Evolutionary conservation across 2,113 vertebrate genomes (phyloP).

Genomic region (Perca fluviatilis): DNA sequence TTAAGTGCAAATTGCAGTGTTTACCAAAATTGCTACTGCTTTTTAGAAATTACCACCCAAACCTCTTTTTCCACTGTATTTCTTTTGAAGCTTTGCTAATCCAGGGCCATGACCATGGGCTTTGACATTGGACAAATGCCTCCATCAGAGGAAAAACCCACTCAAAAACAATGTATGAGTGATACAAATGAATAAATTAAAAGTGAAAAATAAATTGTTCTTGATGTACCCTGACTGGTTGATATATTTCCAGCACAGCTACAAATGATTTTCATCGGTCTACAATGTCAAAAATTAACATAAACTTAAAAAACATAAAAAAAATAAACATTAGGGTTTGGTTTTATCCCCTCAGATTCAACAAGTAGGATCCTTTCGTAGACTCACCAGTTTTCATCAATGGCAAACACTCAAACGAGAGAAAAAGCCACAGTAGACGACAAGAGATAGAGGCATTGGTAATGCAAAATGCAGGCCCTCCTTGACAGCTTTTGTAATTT

Average conservation of each 20-base stretch:
- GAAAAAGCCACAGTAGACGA: not conserved
- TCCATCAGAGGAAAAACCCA: conserved; percentile 1
- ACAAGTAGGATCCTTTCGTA: not conserved
- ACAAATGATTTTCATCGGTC: not conserved
- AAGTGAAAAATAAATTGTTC: not conserved
- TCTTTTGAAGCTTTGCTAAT: not conserved
- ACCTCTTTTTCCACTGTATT: not conserved
- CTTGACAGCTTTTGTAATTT: not conserved
- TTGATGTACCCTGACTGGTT: not conserved
- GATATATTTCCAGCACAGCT: not conserved
- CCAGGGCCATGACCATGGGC: conserved; percentile 4
- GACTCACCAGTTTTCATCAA: not conserved
- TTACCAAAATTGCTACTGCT: conserved; percentile 2
- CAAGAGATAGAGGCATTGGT: not conserved
- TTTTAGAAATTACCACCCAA: not conserved
- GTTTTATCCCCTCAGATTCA: not conserved
- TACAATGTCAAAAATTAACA: not conserved
- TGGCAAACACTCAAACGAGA: not conserved
- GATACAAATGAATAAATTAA: not conserved
- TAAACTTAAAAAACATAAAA: no score
- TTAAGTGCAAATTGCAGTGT: conserved; percentile 3
- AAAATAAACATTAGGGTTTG: not conserved
- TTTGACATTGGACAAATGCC: not conserved
- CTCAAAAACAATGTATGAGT: not conserved
- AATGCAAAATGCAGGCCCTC: not conserved